These are phyloP conservation scores for Rhingia campestris DNA, from an alignment of 2,888 invertebrate species.

Conservation along the genomic window DNA sequence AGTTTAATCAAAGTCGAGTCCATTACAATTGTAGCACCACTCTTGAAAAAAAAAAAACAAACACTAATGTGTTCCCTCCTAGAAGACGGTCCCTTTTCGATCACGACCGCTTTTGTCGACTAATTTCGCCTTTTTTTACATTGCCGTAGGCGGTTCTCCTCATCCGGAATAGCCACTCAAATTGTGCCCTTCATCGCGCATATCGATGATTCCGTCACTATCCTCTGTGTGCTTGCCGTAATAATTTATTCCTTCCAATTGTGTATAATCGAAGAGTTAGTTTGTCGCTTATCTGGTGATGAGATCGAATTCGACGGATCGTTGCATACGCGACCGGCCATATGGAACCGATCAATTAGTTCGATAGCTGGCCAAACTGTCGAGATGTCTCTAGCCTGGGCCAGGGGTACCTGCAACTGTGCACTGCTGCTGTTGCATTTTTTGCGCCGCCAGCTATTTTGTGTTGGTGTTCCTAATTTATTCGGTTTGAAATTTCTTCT, in stretches of 20 bases:
- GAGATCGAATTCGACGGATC: conserved; percentile 71
- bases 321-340: conserved; percentile 80
- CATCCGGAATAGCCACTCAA: conserved; percentile 26
- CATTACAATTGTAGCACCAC: conserved; percentile 47
- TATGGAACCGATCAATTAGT: conserved; percentile 83
- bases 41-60: not conserved
- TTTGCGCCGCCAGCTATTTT: conserved; percentile 17
- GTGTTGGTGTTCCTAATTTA: conserved; percentile 57
- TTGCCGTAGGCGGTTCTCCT: conserved; percentile 3
- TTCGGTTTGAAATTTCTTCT: conserved; percentile 58
- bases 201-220: conserved; percentile 22
- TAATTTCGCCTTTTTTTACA: conserved; percentile 17
- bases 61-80: not conserved
- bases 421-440: conserved; percentile 32
- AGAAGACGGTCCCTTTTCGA: not conserved
- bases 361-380: conserved; percentile 75
- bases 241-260: conserved; percentile 53
- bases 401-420: conserved; percentile 59
- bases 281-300: conserved; percentile 72
- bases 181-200: conserved; percentile 40
- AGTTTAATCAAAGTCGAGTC: conserved; percentile 64
- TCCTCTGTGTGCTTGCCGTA: not conserved
- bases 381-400: conserved; percentile 19
- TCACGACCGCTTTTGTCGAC: conserved; percentile 21
- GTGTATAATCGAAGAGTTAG: conserved; percentile 73